Evolutionary conservation across 2,888 invertebrate species (phyloP).

Genomic region (Parnassius smintheus): DNA sequence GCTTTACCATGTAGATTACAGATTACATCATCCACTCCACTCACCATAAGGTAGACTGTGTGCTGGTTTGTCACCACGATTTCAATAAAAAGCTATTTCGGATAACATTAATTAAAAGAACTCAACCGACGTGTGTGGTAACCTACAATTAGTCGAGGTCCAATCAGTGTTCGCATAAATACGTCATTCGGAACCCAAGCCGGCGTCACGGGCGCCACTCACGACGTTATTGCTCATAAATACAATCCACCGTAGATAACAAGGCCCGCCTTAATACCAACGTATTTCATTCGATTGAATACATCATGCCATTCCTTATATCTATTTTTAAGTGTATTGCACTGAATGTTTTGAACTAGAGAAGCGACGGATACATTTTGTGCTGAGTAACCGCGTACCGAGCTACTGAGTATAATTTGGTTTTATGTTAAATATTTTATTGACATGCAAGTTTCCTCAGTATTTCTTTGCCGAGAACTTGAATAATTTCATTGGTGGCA

Average conservation of each 20-base stretch:
- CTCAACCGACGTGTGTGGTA: slow-evolving; percentile 14
- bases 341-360: no score
- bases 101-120: slow-evolving; percentile 12
- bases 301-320: background rate
- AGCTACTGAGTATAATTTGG: no score
- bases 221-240: slow-evolving; percentile 15
- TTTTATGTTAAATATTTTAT: no score
- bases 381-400: no score
- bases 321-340: background rate
- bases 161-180: slow-evolving; percentile 12
- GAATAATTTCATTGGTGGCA: no score
- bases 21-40: no score
- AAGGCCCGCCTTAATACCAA: slow-evolving; percentile 9
- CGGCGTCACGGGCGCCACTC: slow-evolving; percentile 1
- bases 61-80: no score
- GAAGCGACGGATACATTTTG: no score
- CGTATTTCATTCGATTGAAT: background rate
- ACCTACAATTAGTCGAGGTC: slow-evolving; percentile 11
- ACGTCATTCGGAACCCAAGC: slow-evolving; percentile 5
- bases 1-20: no score
- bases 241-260: slow-evolving; percentile 21
- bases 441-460: no score
- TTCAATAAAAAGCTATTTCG: background rate
- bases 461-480: no score
- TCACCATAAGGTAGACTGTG: no score